Percentiles rank a stretch among this genome's conserved stretches.
Conservation (phyloP, 2,797 vertebrate species). For the Sebastes elongatus region DNA sequence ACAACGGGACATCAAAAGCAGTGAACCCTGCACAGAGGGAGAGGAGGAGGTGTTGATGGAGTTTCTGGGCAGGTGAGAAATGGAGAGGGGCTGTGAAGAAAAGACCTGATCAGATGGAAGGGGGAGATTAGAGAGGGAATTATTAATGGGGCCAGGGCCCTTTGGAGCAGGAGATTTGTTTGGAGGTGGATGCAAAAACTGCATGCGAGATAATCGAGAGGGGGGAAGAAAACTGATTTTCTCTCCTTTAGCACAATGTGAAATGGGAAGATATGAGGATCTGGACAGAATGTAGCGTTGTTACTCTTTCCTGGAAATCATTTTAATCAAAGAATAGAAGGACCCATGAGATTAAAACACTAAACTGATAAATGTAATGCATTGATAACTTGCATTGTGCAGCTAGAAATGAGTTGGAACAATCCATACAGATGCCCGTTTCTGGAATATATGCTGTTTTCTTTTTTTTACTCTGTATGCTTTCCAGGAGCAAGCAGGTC, state of each 20-base stretch:
- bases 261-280: constrained; percentile 56
- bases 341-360: constrained; percentile 43
- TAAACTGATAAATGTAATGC: constrained; percentile 41
- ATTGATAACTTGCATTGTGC: constrained; percentile 27
- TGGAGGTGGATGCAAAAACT: constrained; percentile 73
- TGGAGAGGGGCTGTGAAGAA: constrained; percentile 76
- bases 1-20: constrained; percentile 79
- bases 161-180: constrained; percentile 76
- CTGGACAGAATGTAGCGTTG: constrained; percentile 25
- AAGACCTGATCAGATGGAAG: constrained; percentile 78
- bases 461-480: constrained; percentile 37
- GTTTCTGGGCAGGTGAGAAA: constrained; percentile 80
- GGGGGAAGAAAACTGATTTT: constrained; percentile 27
- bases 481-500: constrained; percentile 65
- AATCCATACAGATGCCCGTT: constrained; percentile 9
- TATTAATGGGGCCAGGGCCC: constrained; percentile 73
- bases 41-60: constrained; percentile 80
- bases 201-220: constrained; percentile 54
- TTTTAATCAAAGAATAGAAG: constrained; percentile 48
- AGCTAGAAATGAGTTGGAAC: constrained; percentile 21
- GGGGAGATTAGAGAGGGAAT: constrained; percentile 75
- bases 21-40: constrained; percentile 73
- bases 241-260: constrained; percentile 58
- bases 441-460: constrained; percentile 23
- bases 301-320: constrained; percentile 24